Conservation (phyloP, 2,888 invertebrate genomes). For the Cantharis rustica region DNA sequence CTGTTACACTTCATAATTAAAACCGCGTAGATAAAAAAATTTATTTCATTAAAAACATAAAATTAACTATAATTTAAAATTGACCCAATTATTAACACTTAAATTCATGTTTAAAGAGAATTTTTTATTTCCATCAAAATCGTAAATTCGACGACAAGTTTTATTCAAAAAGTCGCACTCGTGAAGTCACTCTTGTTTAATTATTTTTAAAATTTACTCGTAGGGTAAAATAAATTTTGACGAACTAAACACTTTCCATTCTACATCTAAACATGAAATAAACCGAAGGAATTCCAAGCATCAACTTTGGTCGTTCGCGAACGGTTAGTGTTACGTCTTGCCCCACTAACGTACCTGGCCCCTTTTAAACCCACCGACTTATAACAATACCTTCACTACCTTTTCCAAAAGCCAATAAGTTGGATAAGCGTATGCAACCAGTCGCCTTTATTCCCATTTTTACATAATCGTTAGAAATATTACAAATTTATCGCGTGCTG, state of each 20-base stretch:
- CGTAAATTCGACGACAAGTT: neutral
- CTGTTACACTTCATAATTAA: constrained; percentile 62
- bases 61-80: neutral
- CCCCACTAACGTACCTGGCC: constrained; percentile 48
- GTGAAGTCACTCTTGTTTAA: neutral
- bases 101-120: neutral
- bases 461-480: neutral
- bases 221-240: neutral
- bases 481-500: neutral
- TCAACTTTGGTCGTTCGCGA: constrained; percentile 43
- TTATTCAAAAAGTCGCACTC: neutral
- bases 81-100: neutral
- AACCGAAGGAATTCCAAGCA: constrained; percentile 47
- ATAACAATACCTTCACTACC: constrained; percentile 22
- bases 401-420: constrained; percentile 14
- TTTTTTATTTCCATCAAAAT: neutral
- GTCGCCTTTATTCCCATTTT: neutral
- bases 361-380: constrained; percentile 23
- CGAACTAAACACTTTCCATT: constrained; percentile 29
- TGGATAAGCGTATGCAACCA: constrained; percentile 20
- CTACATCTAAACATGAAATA: constrained; percentile 44
- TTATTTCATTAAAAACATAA: neutral
- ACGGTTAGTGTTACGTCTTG: constrained; percentile 46
- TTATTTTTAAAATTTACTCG: neutral
- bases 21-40: neutral